These are phyloP conservation scores for Panopea generosa DNA, from an alignment of 2,888 invertebrate genomes.

Conservation along the genomic window DNA sequence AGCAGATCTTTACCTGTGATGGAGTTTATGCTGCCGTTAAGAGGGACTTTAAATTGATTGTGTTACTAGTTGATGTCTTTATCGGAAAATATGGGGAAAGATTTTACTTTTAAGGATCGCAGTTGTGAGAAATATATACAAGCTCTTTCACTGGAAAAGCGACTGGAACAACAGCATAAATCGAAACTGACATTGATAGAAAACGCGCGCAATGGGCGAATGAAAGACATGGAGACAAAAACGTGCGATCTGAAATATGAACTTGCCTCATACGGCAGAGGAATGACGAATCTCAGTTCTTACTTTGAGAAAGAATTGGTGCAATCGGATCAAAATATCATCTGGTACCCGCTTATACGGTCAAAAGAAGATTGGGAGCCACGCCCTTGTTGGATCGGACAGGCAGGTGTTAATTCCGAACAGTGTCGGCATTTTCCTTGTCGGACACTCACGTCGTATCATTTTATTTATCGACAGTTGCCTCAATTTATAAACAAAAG, in stretches of 20 bases:
- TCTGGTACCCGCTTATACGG: slow-evolving; percentile 43
- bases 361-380: slow-evolving; percentile 37
- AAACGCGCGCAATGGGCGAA: slow-evolving; percentile 8
- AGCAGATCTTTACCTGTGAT: too few species aligned
- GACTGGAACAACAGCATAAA: slow-evolving; percentile 7
- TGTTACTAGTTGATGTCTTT: too few species aligned
- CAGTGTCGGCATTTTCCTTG: slow-evolving; percentile 48
- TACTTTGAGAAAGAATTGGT: slow-evolving; percentile 25
- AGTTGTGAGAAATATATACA: slow-evolving; percentile 28
- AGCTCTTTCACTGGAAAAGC: slow-evolving; percentile 31
- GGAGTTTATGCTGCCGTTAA: too few species aligned
- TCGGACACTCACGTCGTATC: slow-evolving; percentile 44
- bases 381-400: slow-evolving; percentile 42
- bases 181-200: neutral
- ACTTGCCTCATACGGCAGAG: slow-evolving; percentile 23
- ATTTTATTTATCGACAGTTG: slow-evolving; percentile 43
- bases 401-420: slow-evolving; percentile 14
- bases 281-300: slow-evolving; percentile 41
- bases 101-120: slow-evolving; percentile 1
- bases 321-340: slow-evolving; percentile 8
- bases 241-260: slow-evolving; percentile 5
- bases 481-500: slow-evolving; percentile 26
- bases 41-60: too few species aligned
- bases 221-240: slow-evolving; percentile 20
- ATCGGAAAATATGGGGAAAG: neutral